phyloP scores from a whole-genome alignment of 2,113 vertebrate genomes.

The Phylloscopus trochilus region DNA sequence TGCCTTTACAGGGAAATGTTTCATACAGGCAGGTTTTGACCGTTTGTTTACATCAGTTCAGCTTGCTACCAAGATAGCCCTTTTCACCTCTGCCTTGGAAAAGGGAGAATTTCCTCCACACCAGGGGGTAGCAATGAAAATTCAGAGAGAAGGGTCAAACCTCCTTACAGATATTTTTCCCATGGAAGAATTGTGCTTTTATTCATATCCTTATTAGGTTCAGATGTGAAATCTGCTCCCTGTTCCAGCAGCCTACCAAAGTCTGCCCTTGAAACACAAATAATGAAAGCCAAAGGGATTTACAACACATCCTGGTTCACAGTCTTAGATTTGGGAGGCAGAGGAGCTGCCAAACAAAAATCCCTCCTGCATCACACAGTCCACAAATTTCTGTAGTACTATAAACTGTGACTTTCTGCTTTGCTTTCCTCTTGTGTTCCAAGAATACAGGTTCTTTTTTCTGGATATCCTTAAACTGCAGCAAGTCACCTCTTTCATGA shows the following conservation, averaged over 20 bases:
- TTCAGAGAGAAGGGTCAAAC: background rate
- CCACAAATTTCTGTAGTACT: background rate
- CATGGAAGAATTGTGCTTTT: background rate
- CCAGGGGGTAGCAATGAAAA: background rate
- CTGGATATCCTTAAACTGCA: background rate
- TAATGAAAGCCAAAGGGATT: background rate
- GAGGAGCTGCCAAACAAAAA: background rate
- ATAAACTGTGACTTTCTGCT: background rate
- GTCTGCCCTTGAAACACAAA: background rate
- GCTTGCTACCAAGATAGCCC: background rate
- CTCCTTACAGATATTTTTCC: background rate
- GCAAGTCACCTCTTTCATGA: background rate
- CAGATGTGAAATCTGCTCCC: background rate
- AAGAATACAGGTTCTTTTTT: background rate
- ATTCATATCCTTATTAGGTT: background rate
- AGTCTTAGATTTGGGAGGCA: background rate
- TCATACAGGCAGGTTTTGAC: background rate
- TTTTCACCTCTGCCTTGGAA: background rate
- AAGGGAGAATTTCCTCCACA: background rate
- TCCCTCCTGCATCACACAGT: background rate
- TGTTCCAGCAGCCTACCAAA: background rate
- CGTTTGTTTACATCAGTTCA: background rate
- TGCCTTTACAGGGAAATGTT: background rate
- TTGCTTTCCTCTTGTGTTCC: background rate
- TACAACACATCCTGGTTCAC: background rate